Evolutionary conservation across 2,113 vertebrate species (phyloP), one percentile per base, ranked within the genome.

Genomic region (Oenanthe oenanthe): DNA sequence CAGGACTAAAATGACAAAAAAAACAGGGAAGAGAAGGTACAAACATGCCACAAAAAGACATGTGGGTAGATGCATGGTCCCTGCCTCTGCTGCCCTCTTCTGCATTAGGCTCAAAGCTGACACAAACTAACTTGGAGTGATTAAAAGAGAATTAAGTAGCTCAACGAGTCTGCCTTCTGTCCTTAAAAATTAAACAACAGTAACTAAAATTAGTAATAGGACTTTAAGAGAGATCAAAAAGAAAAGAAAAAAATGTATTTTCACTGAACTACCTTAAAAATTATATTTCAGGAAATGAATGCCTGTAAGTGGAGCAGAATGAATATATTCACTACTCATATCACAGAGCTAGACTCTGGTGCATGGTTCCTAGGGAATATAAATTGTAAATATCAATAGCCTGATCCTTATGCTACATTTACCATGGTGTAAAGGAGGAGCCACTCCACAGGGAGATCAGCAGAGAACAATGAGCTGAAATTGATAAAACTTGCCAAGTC

Each of bases 211-310:
- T 31, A 42, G 18, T n/a, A 66, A 76, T 50, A 58, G 17, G 51
- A 7, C 50, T 90, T 88, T 72, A 74, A 70, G 65, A 66, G 32
- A 78, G 21, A 93, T 67, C 34, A 45, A 66, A 79, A 83, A 74
- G 9, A 28, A 74, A 48, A 74, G 17, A 12, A 45, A 77, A 28
- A 28, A 10, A 31, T 20, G 34, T 79, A 10, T 89, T 85, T 76
- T 71, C 22, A 58, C 40, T 45, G 34, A 78, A 77, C 40, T 88
- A 45, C 40, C 56, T 91, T 70, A 80, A 94, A 91, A 96, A 76
- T 54, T 47, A 40, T 61, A 29, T 53, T 89, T 48, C 40, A 89
- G 78, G 34, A 84, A 88, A 86, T 53, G 13, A 92, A 88, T 70
- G 42, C 66, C 68, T 88, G 51, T 72, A 73, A 88, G 36, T 16